These are phyloP conservation scores for Ptychoptera albimana DNA, from an alignment of 2,888 invertebrate species.

Conservation along the genomic window DNA sequence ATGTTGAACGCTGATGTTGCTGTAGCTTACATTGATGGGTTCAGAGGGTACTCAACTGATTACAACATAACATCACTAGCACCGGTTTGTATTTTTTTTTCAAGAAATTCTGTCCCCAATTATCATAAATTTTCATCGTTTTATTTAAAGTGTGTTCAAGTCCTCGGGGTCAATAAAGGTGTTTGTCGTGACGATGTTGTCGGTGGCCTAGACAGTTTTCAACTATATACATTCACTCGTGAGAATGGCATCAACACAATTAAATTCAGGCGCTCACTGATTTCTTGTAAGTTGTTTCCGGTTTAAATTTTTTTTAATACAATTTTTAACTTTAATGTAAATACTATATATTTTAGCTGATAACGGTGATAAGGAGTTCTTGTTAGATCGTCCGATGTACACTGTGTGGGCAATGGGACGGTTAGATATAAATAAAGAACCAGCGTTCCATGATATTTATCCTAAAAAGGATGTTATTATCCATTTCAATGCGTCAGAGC, in stretches of 20 bases:
- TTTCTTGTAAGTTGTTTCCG: conserved; percentile 43
- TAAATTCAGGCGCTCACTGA: conserved; percentile 59
- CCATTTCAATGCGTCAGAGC: conserved; percentile 46
- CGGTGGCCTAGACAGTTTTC: conserved; percentile 68
- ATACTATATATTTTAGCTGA: conserved; percentile 58
- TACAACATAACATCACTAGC: conserved; percentile 73
- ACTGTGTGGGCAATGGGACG: conserved; percentile 76
- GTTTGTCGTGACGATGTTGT: conserved; percentile 73
- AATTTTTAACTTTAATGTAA: conserved; percentile 3
- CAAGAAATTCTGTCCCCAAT: no score
- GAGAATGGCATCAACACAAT: conserved; percentile 63
- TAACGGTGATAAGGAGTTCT: conserved; percentile 56
- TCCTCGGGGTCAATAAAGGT: conserved; percentile 70
- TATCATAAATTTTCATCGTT: background rate
- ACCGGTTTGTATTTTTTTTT: conserved; percentile 40
- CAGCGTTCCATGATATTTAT: conserved; percentile 68
- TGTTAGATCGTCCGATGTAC: conserved; percentile 42
- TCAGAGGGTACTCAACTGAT: conserved; percentile 59
- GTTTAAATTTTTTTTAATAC: background rate
- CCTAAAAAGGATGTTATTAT: conserved; percentile 53
- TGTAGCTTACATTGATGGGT: conserved; percentile 55
- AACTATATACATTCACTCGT: conserved; percentile 55
- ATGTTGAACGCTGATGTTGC: conserved; percentile 81
- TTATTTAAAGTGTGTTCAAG: conserved; percentile 56
- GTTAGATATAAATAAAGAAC: conserved; percentile 59